phyloP scores from a whole-genome alignment of 2,797 vertebrate species.

The Leptoclinus maculatus region DNA sequence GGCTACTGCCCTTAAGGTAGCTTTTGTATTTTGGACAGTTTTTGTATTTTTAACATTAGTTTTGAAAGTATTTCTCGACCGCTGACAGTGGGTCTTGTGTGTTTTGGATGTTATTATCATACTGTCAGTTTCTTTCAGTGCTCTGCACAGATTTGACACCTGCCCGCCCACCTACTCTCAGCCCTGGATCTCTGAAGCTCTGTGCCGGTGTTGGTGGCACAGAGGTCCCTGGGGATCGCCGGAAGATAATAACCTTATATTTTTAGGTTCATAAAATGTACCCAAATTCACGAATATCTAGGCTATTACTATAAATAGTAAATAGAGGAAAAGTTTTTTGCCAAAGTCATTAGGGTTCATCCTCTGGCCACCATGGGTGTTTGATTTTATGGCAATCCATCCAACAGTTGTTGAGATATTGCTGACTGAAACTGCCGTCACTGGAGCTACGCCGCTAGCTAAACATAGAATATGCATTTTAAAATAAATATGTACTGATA shows the following conservation, averaged over 20 bases:
- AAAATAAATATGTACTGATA: background rate
- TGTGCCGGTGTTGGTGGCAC: background rate
- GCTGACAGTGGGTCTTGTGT: background rate
- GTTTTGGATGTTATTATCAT: background rate
- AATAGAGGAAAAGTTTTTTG: background rate
- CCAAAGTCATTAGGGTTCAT: background rate
- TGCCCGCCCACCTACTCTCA: background rate
- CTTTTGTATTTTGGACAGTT: background rate
- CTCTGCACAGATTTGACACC: background rate
- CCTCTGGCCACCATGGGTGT: background rate
- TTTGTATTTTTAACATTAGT: background rate
- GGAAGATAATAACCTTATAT: background rate
- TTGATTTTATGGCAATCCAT: background rate
- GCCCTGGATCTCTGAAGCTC: background rate
- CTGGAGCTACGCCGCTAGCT: background rate
- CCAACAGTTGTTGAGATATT: background rate
- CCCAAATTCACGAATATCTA: background rate
- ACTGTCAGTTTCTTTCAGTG: background rate
- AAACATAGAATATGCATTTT: background rate
- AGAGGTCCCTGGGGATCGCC: background rate
- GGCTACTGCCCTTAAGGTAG: background rate
- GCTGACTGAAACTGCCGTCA: background rate
- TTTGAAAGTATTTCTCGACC: background rate
- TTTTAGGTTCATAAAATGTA: background rate
- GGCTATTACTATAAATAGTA: background rate